Evolutionary conservation across 2,888 invertebrate genomes (phyloP).

Genomic region (Torymus texanus): DNA sequence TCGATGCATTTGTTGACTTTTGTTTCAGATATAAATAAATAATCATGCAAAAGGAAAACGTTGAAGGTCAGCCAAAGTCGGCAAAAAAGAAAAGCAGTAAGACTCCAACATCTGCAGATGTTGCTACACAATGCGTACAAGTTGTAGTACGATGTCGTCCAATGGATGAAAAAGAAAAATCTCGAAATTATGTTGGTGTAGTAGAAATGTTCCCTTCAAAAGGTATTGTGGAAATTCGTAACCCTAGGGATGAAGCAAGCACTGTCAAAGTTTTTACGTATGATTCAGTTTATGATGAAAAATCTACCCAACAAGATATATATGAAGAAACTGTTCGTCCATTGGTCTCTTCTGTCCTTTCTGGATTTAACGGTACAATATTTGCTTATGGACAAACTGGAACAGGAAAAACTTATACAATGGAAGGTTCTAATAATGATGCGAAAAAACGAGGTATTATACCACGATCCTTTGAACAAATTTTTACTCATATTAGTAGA

Average conservation of each 20-base stretch:
- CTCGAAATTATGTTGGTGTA: conserved; percentile 84
- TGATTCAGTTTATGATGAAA: conserved; percentile 96
- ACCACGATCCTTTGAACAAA: conserved; percentile 97
- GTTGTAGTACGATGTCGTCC: conserved; percentile 98
- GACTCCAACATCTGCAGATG: conserved; percentile 60
- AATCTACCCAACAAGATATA: conserved; percentile 91
- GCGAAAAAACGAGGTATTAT: conserved; percentile 91
- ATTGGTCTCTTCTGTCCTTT: conserved; percentile 94
- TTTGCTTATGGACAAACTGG: conserved; percentile 99
- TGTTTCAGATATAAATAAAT: conserved; percentile 23
- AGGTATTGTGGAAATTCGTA: conserved; percentile 93
- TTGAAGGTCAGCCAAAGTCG: conserved; percentile 62
- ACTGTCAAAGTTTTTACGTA: conserved; percentile 96
- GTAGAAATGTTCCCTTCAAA: conserved; percentile 90
- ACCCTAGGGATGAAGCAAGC: conserved; percentile 83
- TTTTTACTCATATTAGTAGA: conserved; percentile 95
- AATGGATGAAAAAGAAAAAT: conserved; percentile 90
- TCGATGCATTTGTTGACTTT: background rate
- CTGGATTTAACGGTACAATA: conserved; percentile 99
- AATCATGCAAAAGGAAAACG: conserved; percentile 61
- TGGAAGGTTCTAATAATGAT: conserved; percentile 83
- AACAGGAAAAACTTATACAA: conserved; percentile 89
- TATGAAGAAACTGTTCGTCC: conserved; percentile 98
- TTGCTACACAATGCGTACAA: conserved; percentile 86
- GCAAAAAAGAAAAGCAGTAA: conserved; percentile 63